These are phyloP conservation scores for Gorsachius goisagi DNA, from an alignment of 2,113 vertebrate species.

Conservation along the genomic window DNA sequence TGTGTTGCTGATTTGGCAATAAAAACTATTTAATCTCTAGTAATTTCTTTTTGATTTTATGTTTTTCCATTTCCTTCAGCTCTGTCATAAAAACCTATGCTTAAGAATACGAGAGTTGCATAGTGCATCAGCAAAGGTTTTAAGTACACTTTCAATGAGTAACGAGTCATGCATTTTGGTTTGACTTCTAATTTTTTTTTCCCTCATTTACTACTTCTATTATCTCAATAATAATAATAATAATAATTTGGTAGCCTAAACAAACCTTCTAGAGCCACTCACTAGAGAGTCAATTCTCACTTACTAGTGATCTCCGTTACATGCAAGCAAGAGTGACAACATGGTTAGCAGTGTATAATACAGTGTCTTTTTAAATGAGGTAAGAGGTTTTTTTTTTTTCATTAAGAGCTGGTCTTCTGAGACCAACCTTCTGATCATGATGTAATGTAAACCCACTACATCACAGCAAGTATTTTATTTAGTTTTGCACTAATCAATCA, in stretches of 20 bases:
- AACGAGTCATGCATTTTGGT: rapidly evolving
- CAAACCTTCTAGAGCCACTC: not conserved
- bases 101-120: not conserved
- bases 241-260: not conserved
- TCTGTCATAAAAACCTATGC: slow-evolving; percentile 51
- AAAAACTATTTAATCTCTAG: slow-evolving; percentile 68
- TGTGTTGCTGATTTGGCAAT: slow-evolving; percentile 67
- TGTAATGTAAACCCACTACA: not conserved
- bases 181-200: not conserved
- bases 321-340: not conserved
- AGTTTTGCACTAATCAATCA: not conserved
- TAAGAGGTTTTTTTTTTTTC: not conserved
- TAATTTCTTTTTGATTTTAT: slow-evolving; percentile 68
- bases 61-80: slow-evolving; percentile 49
- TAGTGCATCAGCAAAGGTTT: not conserved
- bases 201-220: not conserved
- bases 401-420: not conserved
- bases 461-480: not conserved
- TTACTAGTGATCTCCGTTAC: not conserved
- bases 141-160: not conserved
- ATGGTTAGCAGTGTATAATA: not conserved
- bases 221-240: not conserved
- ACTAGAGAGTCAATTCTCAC: not conserved
- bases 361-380: not conserved
- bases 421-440: not conserved